A percentile compares a stretch with the other conserved stretches of the same genome.
Conservation (phyloP, 2,888 invertebrate species). For the Emesis castigata region DNA sequence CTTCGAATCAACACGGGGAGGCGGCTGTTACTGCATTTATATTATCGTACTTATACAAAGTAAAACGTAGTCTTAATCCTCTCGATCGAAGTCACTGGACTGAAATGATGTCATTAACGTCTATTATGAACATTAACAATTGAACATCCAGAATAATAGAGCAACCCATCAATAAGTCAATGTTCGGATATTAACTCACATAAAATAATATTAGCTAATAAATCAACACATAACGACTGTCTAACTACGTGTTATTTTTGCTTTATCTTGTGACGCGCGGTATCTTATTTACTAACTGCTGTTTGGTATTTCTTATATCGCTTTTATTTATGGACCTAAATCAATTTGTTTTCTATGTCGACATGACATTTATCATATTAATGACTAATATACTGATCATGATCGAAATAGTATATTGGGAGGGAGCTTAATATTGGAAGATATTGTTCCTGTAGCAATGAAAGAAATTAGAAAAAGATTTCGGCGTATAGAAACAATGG, state of each 20-base stretch:
- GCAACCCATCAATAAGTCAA: neutral
- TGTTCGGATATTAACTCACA: neutral
- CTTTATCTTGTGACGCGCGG: neutral
- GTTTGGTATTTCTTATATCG: neutral
- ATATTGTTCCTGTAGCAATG: too few relatives aligned
- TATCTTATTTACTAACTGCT: neutral
- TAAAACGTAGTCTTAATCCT: neutral
- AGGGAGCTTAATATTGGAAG: too few relatives aligned
- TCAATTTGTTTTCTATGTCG: neutral
- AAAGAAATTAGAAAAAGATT: too few relatives aligned
- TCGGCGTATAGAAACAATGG: too few relatives aligned
- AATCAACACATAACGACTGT: neutral
- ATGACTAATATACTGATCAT: neutral
- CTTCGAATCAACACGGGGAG: too few relatives aligned
- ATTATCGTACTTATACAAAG: too few relatives aligned
- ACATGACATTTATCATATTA: neutral
- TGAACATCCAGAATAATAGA: neutral
- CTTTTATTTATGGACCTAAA: neutral
- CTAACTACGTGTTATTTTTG: neutral
- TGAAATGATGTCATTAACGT: neutral
- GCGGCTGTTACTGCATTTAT: too few relatives aligned
- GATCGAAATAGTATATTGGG: neutral
- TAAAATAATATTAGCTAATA: neutral
- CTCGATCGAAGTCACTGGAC: neutral
- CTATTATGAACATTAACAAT: neutral